Evolutionary conservation across 2,888 invertebrate species (phyloP), one percentile per base, ranked within the genome.

Genomic region (Eucera pruinosa): DNA sequence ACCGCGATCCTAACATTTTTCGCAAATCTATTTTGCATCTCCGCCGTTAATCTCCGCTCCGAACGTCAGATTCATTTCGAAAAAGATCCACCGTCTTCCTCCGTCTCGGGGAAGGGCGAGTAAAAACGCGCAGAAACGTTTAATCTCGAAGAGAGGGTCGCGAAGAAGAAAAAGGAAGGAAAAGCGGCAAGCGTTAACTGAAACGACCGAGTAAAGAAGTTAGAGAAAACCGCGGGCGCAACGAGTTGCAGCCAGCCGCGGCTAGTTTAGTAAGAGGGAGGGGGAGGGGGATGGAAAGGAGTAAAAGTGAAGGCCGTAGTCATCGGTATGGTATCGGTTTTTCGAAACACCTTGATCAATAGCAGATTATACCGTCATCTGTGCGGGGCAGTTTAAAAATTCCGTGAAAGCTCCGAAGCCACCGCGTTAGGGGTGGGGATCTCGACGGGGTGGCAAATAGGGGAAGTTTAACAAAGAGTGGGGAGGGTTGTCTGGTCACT

Each of bases 281-380:
- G n/a, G n/a, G n/a, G n/a, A n/a, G n/a, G n/a, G 18, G 48, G 41
- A 36, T 20, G 47, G 47, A 48, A 55, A 66, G 55, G 67, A 72
- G 67, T 65, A 75, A 82, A 61, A 77, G 78, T 79, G 82, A 84
- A 76, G 75, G 70, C 61, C 76, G 82, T 72, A 79, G 81, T 84
- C 76, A 86, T 86, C 83, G 86, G 83, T 71, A 78, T 77, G 83
- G 81, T 87, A 87, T 88, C 83, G 84, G 84, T 89, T 87, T 87
- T 85, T 80, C 80, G 78, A 80, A 86, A 85, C 85, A 87, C 87
- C 87, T 90, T 90, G 89, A 91, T 92, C 90, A 89, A 90, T 89
- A 90, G 89, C 86, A 90, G 91, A 91, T 92, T 91, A 91, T 90
- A 88, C 86, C 89, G 90, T 91, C 90, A 90, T 89, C 90, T 89